Evolutionary conservation across 2,888 invertebrate genomes (phyloP).

Genomic region (Lasioglossum vierecki): DNA sequence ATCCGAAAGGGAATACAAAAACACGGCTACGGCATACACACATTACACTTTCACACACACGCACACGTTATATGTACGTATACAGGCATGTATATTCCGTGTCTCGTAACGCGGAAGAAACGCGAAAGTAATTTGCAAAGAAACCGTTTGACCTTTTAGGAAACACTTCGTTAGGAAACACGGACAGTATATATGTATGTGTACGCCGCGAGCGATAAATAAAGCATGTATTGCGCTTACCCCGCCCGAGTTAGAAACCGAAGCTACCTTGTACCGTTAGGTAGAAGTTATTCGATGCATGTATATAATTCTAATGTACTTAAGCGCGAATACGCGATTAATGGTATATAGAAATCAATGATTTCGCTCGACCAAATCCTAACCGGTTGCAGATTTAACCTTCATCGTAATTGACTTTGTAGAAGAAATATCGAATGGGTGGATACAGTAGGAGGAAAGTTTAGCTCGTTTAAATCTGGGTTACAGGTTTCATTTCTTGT

Average conservation of each 20-base stretch:
- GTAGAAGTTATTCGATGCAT: conserved; percentile 33
- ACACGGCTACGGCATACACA: neutral
- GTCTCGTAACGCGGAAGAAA: conserved; percentile 7
- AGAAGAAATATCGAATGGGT: neutral
- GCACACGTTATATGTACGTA: neutral
- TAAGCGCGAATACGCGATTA: conserved; percentile 26
- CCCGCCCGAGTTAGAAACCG: conserved; percentile 67
- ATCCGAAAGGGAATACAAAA: conserved; percentile 25
- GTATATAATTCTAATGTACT: conserved; percentile 36
- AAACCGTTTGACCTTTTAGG: neutral
- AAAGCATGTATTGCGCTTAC: conserved; percentile 73
- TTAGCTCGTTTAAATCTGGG: neutral
- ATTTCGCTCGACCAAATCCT: conserved; percentile 45
- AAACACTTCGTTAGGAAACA: neutral
- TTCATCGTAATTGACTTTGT: conserved; percentile 35
- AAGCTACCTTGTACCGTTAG: conserved; percentile 33
- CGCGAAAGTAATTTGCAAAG: neutral
- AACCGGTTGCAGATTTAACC: conserved; percentile 33
- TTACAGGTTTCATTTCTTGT: neutral
- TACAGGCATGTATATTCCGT: neutral
- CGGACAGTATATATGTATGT: conserved; percentile 12
- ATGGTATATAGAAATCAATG: conserved; percentile 50
- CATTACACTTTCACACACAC: neutral
- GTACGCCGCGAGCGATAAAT: conserved; percentile 10
- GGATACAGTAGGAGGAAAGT: neutral